Evolutionary conservation across 2,797 vertebrate species (phyloP).

Genomic region (Sebastes alutus): DNA sequence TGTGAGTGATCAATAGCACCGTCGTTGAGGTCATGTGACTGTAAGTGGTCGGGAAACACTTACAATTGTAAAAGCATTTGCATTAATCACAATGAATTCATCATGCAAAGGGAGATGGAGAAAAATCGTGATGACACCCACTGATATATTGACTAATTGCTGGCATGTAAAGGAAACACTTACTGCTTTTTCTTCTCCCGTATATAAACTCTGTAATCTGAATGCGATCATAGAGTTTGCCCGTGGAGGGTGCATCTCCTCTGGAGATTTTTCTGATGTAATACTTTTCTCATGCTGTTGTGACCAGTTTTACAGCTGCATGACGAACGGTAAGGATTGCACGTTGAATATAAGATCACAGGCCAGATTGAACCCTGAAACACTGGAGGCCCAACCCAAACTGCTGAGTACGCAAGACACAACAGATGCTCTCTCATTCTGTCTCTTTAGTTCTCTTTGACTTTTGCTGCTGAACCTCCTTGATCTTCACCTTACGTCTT

Average conservation of each 20-base stretch:
- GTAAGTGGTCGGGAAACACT: conserved; percentile 19
- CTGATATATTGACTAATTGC: not conserved
- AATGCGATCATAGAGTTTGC: not conserved
- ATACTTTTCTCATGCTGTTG: conserved; percentile 6
- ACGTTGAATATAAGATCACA: conserved; percentile 8
- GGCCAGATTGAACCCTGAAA: conserved; percentile 13
- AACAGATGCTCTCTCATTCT: conserved; percentile 46
- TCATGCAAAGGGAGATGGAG: not conserved
- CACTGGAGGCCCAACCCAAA: conserved; percentile 28
- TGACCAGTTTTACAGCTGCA: conserved; percentile 13
- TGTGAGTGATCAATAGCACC: conserved; percentile 20
- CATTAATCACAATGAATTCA: conserved; percentile 2
- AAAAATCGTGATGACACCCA: not conserved
- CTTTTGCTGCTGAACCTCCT: conserved; percentile 18
- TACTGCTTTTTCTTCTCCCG: not conserved
- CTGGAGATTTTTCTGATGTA: conserved; percentile 42
- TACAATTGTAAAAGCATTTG: not conserved
- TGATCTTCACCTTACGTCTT: conserved; percentile 34
- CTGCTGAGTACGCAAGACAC: conserved; percentile 36
- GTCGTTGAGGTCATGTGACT: conserved; percentile 28
- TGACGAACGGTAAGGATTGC: not conserved
- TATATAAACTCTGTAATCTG: not conserved
- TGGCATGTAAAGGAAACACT: not conserved
- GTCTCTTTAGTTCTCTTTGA: conserved; percentile 26
- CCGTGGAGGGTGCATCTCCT: not conserved